Base-by-base conservation (phyloP, 2,797 vertebrate genomes). In the Brachymystax lenok region DNA sequence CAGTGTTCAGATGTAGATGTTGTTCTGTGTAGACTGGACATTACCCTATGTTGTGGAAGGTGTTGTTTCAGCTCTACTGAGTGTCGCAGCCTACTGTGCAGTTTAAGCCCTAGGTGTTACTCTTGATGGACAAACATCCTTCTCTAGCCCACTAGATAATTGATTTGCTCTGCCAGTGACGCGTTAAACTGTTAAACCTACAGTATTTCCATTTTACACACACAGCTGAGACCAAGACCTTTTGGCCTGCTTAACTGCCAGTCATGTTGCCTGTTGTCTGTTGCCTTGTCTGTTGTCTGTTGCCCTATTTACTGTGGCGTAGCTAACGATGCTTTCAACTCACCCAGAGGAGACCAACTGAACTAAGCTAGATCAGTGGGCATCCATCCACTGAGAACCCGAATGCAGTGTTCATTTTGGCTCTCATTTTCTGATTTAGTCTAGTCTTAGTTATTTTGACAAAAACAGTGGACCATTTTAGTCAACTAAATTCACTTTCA, bases 301-400 rank as follows among this genome's bases (percentile, higher is more conserved):
- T 71, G 70, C 24, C 71, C 71, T 72, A 72, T 30, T 72, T 56
- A 19, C 51, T 19, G 27, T 19, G 67, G 35, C 17, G 27, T 69
- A 10, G 67, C 33, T 40, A n/a, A 30, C 33, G 17, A 56, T 17
- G 28, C 52, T 72, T 72, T 56, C 30, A 72, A 56, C 24, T 72
- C 24, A 7, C 30, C 24, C 70, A 72, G 50, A 54, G 50, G 6
- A 19, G 46, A 19, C 3, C 12, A 27, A 27, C 50, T n/a, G 4
- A 19, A 68, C 67, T 52, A 33, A 54, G 50, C 71, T 28, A 56
- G 71, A 72, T 56, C 3, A 51, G 24, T 30, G 46, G 24, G 59
- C 17, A 19, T 24, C n/a, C 14, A 51, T 72, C 17, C 71, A 56
- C 50, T 8, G 51, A 33, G 52, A 72, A 14, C 16, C 13, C 17